A percentile compares a stretch with the other conserved stretches of the same genome.
phyloP scores from a whole-genome alignment of 2,797 vertebrate genomes.

The Pipistrellus pipistrellus region DNA sequence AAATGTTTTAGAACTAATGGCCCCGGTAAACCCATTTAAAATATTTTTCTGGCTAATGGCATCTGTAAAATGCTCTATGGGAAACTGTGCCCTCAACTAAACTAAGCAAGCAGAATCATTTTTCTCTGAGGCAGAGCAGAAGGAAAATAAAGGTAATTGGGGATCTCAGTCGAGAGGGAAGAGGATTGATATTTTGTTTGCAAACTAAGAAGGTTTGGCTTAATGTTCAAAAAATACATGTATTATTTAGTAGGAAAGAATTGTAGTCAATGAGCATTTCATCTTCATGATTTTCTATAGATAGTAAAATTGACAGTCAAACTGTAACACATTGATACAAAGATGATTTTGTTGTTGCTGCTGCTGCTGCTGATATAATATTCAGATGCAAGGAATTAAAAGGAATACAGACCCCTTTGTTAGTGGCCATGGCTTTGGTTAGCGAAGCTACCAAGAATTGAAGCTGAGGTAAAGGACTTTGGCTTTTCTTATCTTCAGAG shows the following conservation, averaged over 20 bases:
- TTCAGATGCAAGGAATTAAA: neutral
- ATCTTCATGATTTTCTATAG: neutral
- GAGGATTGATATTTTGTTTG: conserved; percentile 11
- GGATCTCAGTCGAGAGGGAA: neutral
- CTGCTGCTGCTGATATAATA: neutral
- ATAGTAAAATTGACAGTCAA: neutral
- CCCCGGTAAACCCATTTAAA: conserved; percentile 43
- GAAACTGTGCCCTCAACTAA: conserved; percentile 45
- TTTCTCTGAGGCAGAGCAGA: conserved; percentile 55
- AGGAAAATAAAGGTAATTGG: neutral
- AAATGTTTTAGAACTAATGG: conserved; percentile 46
- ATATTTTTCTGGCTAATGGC: conserved; percentile 44
- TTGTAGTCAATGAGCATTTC: neutral
- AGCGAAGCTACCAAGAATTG: neutral
- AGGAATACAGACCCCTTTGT: neutral
- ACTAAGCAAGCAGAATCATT: conserved; percentile 38
- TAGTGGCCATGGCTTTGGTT: conserved; percentile 3
- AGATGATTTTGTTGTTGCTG: neutral
- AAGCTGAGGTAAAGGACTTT: neutral
- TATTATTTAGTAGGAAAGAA: conserved; percentile 13
- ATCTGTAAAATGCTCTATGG: conserved; percentile 19
- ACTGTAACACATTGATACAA: neutral
- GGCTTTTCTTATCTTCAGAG: neutral
- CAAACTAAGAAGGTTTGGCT: conserved; percentile 1
- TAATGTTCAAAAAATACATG: neutral